Evolutionary conservation across 2,888 invertebrate species (phyloP).

Genomic region (Amphiduros pacificus): DNA sequence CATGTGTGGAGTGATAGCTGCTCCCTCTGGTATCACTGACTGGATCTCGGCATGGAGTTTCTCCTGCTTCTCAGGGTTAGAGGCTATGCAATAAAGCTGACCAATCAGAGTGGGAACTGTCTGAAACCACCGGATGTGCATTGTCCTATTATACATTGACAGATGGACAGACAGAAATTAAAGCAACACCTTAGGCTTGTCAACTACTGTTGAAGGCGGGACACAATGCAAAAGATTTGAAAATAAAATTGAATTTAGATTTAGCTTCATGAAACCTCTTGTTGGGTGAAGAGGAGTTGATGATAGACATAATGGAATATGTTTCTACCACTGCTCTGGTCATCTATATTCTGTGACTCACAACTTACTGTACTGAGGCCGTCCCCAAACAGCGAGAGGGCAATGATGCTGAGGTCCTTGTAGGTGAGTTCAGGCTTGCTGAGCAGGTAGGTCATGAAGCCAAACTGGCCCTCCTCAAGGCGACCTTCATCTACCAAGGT

Average conservation of each 20-base stretch:
- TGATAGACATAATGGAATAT: too few relatives aligned
- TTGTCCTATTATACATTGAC: too few relatives aligned
- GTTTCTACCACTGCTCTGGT: too few relatives aligned
- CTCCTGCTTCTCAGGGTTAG: constrained; percentile 71
- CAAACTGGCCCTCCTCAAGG: constrained; percentile 53
- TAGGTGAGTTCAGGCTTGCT: constrained; percentile 57
- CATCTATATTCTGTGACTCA: too few relatives aligned
- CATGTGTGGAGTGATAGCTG: constrained; percentile 63
- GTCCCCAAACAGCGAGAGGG: constrained; percentile 76
- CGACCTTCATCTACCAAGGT: constrained; percentile 62
- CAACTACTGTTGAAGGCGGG: too few relatives aligned
- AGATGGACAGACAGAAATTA: too few relatives aligned
- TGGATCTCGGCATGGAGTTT: constrained; percentile 68
- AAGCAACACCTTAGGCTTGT: too few relatives aligned
- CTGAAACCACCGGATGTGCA: constrained; percentile 33
- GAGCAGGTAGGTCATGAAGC: constrained; percentile 62
- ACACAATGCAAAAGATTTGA: too few relatives aligned
- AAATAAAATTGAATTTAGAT: too few relatives aligned
- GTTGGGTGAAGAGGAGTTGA: too few relatives aligned
- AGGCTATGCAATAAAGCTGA: constrained; percentile 75
- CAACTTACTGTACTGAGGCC: constrained; percentile 80
- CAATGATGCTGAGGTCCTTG: constrained; percentile 70
- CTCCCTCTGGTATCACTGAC: constrained; percentile 31
- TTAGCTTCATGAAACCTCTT: too few relatives aligned
- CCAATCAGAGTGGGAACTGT: constrained; percentile 44